Percentiles rank a stretch among this genome's conserved stretches.
phyloP scores from a whole-genome alignment of 2,888 invertebrate genomes.

The Mesorhabditis spiculigera region DNA sequence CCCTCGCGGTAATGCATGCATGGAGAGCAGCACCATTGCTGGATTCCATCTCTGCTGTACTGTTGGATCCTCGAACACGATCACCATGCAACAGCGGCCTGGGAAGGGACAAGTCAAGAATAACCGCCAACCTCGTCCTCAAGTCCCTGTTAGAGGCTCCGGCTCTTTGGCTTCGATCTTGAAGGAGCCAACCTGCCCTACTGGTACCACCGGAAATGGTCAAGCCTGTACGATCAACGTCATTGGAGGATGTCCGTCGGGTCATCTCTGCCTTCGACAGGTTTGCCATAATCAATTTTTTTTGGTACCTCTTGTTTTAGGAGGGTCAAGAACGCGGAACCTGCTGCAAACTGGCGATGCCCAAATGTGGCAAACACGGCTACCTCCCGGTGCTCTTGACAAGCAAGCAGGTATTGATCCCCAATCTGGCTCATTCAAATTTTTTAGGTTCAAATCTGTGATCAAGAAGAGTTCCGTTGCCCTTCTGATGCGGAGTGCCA shows the following conservation, averaged over 20 bases:
- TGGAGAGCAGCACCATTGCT: slow-evolving; percentile 51
- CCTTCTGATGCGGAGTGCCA: slow-evolving; percentile 40
- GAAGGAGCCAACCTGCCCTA: slow-evolving; percentile 45
- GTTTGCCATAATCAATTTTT: neutral
- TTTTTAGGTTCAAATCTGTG: slow-evolving; percentile 39
- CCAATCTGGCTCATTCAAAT: neutral
- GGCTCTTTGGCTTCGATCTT: neutral
- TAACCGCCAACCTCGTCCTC: neutral
- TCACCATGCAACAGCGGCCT: neutral
- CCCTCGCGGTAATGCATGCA: slow-evolving; percentile 46
- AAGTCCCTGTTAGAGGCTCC: neutral
- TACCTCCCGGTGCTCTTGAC: slow-evolving; percentile 39
- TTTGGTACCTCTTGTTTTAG: neutral
- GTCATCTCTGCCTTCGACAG: slow-evolving; percentile 34
- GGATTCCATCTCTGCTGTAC: slow-evolving; percentile 58
- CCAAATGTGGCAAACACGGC: slow-evolving; percentile 36
- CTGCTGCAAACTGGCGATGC: slow-evolving; percentile 35
- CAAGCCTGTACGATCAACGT: slow-evolving; percentile 49
- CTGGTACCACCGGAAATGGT: slow-evolving; percentile 40
- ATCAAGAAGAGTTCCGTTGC: slow-evolving; percentile 31
- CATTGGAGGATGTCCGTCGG: slow-evolving; percentile 33
- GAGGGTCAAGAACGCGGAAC: slow-evolving; percentile 32
- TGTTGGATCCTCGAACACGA: neutral
- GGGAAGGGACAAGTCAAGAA: neutral
- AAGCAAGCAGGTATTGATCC: slow-evolving; percentile 21